Percentiles rank a stretch among this genome's conserved stretches.
phyloP scores from a whole-genome alignment of 2,888 invertebrate genomes.

The Cylindroiulus punctatus region DNA sequence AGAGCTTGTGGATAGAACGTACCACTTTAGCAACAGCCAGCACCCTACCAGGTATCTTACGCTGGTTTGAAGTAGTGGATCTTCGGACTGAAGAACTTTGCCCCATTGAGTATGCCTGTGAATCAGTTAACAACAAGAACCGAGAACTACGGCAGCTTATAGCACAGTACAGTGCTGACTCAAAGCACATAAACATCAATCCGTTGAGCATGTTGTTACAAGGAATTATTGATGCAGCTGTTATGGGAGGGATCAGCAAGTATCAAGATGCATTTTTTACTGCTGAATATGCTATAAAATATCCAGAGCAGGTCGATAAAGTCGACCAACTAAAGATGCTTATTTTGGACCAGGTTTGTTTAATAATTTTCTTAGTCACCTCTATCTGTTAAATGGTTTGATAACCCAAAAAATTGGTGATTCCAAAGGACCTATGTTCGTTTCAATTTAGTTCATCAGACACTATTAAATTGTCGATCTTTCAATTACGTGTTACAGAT shows the following conservation, averaged over 20 bases:
- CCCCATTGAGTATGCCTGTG: conserved; percentile 90
- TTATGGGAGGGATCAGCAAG: conserved; percentile 93
- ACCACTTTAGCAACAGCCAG: conserved; percentile 85
- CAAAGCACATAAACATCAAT: conserved; percentile 80
- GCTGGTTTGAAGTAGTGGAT: conserved; percentile 91
- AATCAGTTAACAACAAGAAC: conserved; percentile 91
- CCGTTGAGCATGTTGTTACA: conserved; percentile 92
- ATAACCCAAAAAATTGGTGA: no score
- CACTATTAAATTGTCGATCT: no score
- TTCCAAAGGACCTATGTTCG: not conserved
- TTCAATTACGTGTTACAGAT: not conserved
- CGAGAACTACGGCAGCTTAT: conserved; percentile 84
- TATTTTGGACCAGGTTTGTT: conserved; percentile 62
- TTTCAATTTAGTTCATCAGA: not conserved
- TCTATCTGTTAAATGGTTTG: not conserved
- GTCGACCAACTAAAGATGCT: conserved; percentile 64
- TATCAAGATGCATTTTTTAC: conserved; percentile 95
- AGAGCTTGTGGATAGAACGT: conserved; percentile 93
- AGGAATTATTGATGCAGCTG: conserved; percentile 95
- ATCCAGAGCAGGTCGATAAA: conserved; percentile 67
- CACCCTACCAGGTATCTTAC: conserved; percentile 87
- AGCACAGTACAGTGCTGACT: conserved; percentile 81
- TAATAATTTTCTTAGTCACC: not conserved
- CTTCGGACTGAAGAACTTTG: conserved; percentile 79
- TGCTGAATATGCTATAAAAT: conserved; percentile 76